Evolutionary conservation across 2,797 vertebrate species (phyloP).

Genomic region (Lacerta bilineata): DNA sequence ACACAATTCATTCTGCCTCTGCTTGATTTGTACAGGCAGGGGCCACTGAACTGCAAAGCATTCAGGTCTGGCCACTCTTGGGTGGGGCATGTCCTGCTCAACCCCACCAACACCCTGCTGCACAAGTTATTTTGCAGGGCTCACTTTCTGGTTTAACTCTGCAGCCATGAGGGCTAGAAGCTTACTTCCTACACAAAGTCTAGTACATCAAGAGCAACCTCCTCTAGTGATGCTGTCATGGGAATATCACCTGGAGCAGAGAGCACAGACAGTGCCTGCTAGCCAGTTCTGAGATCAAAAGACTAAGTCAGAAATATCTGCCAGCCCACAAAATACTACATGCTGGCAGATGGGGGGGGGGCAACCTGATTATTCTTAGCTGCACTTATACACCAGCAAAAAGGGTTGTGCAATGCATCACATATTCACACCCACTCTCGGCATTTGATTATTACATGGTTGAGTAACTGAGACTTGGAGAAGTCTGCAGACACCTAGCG

Average conservation of each 20-base stretch:
- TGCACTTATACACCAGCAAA: not conserved
- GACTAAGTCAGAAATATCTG: not conserved
- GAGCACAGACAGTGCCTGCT: not conserved
- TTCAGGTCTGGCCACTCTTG: not conserved
- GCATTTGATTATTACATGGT: constrained; percentile 2
- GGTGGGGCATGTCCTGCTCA: not conserved
- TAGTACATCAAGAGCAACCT: not conserved
- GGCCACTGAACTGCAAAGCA: not conserved
- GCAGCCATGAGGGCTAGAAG: not conserved
- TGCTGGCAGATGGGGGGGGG: too few relatives aligned
- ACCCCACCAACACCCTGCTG: not conserved
- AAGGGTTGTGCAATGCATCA: constrained; percentile 2
- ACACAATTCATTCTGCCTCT: not conserved
- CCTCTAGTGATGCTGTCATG: not conserved
- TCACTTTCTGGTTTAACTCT: not conserved
- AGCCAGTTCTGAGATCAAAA: not conserved
- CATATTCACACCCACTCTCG: not conserved
- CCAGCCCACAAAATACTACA: not conserved
- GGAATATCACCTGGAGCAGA: not conserved
- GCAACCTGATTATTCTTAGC: not conserved
- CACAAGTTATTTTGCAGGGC: too few relatives aligned
- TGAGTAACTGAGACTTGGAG: not conserved
- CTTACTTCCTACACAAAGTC: not conserved
- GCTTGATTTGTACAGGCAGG: not conserved
- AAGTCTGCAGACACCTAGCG: not conserved